phyloP scores from a whole-genome alignment of 2,113 vertebrate genomes.

The Mesoclemmys tuberculata region DNA sequence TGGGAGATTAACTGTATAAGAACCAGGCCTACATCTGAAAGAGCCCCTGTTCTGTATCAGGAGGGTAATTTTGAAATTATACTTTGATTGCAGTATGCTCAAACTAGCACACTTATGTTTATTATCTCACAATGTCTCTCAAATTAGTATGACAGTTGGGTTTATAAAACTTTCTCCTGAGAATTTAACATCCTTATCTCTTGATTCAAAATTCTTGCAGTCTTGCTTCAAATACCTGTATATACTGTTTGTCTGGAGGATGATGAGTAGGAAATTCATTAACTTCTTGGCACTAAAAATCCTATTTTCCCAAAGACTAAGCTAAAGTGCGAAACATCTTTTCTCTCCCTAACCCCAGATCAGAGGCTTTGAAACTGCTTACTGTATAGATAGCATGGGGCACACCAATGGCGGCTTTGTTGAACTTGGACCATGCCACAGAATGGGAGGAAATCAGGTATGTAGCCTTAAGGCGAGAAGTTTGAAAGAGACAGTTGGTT shows the following conservation, averaged over 20 bases:
- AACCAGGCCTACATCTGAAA: neutral
- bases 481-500: neutral
- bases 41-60: neutral
- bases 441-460: conserved; percentile 99
- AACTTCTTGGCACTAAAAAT: neutral
- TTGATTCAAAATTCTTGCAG: neutral
- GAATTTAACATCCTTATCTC: neutral
- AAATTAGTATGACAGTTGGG: neutral
- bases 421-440: conserved; percentile 94
- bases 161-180: neutral
- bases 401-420: conserved; percentile 92
- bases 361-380: conserved; percentile 90
- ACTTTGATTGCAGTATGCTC: neutral
- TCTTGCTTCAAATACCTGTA: neutral
- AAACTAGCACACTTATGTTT: neutral
- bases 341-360: conserved; percentile 79
- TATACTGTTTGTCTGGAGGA: neutral
- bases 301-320: conserved; percentile 9
- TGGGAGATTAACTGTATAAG: conserved; percentile 1
- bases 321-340: neutral
- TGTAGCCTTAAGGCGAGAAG: neutral
- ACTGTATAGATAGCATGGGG: conserved; percentile 99
- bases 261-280: neutral
- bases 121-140: neutral
- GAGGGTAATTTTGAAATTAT: neutral